Base-by-base conservation (phyloP, 1,140 invertebrate genomes). In the Sarcophaga bullata region DNA sequence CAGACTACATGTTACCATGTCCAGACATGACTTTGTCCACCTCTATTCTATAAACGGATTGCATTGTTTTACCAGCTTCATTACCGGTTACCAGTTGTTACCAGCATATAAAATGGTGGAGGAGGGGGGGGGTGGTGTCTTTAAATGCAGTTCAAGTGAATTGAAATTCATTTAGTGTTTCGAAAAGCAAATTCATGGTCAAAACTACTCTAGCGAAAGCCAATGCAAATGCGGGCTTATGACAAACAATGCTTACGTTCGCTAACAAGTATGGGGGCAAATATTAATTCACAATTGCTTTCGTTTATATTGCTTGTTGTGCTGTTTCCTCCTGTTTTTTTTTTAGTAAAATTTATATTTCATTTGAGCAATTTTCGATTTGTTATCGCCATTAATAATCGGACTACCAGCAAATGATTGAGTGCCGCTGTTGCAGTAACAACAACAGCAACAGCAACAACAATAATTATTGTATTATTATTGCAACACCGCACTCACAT, bases 111-210 rank as follows among this genome's bases (percentile, higher is more conserved):
- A 37, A 37, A 37, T 37, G 25, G 25, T 1, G 25, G 25, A n/a
- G n/a, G n/a, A n/a, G n/a, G n/a, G n/a, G n/a, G n/a, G n/a, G n/a
- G n/a, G n/a, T 19, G n/a, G 62, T 68, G 62, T 19, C 9, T 68
- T 68, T 49, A 0, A 73, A 73, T 8, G 68, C 19, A 11, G 9
- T 9, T 10, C 10, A 25, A 73, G 9, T 13, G 49, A 76, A 49
- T 76, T 76, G 5, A 78, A 52, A 78, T 78, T 78, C 75, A 50
- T 50, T 50, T 50, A 78, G 11, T 78, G 75, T 50, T 52, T 68
- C 50, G 17, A 58, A 58, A 58, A n/a, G 15, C 15, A n/a, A 58
- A 58, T 58, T 58, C 54, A 58, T 58, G 15, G 54, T n/a, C 54
- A 58, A 13, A 58, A 37, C 25, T 37, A 37, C 25, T 37, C 25